Evolutionary conservation across 2,113 vertebrate species (phyloP), one percentile per base, ranked within the genome.

Genomic region (Gadus chalcogrammus): DNA sequence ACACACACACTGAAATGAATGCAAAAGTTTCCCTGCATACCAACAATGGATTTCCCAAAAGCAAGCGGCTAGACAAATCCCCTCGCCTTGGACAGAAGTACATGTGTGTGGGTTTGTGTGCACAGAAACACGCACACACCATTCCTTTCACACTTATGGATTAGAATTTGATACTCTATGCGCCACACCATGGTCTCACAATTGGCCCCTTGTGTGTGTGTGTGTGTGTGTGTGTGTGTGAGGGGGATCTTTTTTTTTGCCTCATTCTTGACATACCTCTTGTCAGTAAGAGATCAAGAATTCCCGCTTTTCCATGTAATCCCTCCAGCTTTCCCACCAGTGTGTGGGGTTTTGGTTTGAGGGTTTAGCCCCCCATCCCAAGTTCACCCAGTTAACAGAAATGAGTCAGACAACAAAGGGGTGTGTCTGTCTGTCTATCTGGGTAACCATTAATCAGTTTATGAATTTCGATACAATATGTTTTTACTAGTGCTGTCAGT

Each of bases 201-300:
- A 62, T 62, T 15, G 20, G 5, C 13, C 20, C 20, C 9, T 13
- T 24, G 22, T 24, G 22, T 15, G 24, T 22, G 22, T 27, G 61
- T 18, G n/a, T 9, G 11, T 22, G 59, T 13, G 42, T 7, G 42
- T 7, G 42, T 8, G 55, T 16, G 55, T 16, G 55, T 16, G 55
- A 16, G 55, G 55, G 55, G 55, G 55, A 4, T 77, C 70, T 68
- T 74, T 73, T 81, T 82, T 82, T 85, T 80, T 20, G 20, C 83
- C 80, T 86, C 85, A 87, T 88, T 88, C 85, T 87, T 86, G 72
- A 85, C 86, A 90, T 90, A 85, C 82, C 77, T 86, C 73, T 65
- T 72, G 83, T 85, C 85, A 87, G 74, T 83, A 82, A 73, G 68
- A 22, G 73, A 76, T 83, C 85, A 79, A 83, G 82, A 88, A 85